Base-by-base conservation (phyloP, 2,113 vertebrate species). In the Anseranas semipalmata region DNA sequence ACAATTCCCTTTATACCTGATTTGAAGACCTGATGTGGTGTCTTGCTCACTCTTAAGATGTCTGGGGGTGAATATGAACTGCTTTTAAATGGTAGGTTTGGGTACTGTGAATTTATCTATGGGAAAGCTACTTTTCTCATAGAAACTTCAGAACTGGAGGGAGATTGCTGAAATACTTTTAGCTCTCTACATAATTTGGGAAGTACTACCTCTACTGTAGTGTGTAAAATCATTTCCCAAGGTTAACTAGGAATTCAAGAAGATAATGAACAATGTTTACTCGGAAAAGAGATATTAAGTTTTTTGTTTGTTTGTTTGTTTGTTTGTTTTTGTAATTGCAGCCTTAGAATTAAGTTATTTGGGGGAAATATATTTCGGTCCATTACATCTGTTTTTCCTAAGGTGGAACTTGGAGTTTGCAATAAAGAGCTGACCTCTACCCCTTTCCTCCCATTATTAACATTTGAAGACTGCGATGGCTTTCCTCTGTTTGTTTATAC, bases 111-210 rank as follows among this genome's bases (percentile, higher is more conserved):
- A 12, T 71, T 89, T 65, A 6, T 72, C 74, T 71, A 41, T 67
- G 81, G 52, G 39, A 74, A 78, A 91, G 22, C 35, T 17, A 6
- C 37, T 80, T 87, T 81, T 85, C 56, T 85, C 18, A 24, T 33
- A 75, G 76, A 25, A 68, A 19, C 9, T 16, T 33, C 3, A 37
- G 52, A 56, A 32, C 65, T 53, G 10, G 62, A 85, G 48, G 46
- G 70, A 91, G 72, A 35, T 91, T 87, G n/a, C 43, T 80, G 84
- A 20, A 87, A 27, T 89, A 45, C 82, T 96, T 96, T 94, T 85
- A 96, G 68, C 48, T 39, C 4, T 78, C 32, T 67, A 1, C 8
- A 2, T 78, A 63, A 60, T 68, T 71, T 67, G n/a, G 77, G 58
- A 77, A 83, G 85, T 87, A 35, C 66, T 65, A 4, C 79, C 90